A percentile compares a stretch with the other conserved stretches of the same genome.
Conservation (phyloP, 2,797 vertebrate species). For the Saxicola maurus region DNA sequence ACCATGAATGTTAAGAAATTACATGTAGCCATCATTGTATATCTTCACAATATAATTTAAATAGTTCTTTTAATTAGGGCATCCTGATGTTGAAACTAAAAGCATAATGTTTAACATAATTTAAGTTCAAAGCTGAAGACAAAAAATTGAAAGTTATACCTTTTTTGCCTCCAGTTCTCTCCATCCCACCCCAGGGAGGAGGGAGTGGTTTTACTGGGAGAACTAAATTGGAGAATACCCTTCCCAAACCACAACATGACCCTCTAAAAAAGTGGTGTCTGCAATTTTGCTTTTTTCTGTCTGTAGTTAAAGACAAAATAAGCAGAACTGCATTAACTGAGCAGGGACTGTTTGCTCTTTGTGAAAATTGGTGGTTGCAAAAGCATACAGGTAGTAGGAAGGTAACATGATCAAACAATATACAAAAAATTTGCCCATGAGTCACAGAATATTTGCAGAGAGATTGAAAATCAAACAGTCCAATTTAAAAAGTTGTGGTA, state of each 20-base stretch:
- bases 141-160: neutral
- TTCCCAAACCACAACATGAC: neutral
- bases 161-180: neutral
- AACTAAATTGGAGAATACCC: neutral
- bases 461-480: neutral
- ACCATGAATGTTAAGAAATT: neutral
- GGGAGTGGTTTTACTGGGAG: neutral
- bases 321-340: neutral
- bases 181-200: accelerated
- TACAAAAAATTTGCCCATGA: neutral
- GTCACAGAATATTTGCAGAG: neutral
- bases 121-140: neutral
- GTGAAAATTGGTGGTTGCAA: neutral
- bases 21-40: neutral
- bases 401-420: neutral
- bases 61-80: neutral
- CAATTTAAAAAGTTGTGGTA: neutral
- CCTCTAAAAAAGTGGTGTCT: neutral
- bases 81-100: neutral
- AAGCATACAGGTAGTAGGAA: neutral
- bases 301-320: neutral
- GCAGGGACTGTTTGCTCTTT: neutral
- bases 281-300: neutral
- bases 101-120: neutral
- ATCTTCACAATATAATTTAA: neutral